Percentiles rank a stretch among this genome's conserved stretches.
Conservation (phyloP, 2,113 vertebrate species). For the Pelvicachromis taeniatus region DNA sequence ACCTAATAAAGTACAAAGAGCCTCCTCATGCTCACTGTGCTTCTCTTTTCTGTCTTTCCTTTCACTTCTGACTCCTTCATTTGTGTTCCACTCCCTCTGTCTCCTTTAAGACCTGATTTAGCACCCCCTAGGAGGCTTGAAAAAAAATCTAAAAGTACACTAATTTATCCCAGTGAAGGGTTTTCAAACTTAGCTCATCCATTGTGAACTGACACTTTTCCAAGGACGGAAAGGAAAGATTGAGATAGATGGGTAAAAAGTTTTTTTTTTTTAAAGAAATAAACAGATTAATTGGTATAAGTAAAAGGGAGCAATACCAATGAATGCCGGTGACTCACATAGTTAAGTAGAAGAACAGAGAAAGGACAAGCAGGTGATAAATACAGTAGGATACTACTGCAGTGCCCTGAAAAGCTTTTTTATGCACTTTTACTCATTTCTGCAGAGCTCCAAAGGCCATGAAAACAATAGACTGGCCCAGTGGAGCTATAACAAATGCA, state of each 20-base stretch:
- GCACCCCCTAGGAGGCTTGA: conserved; percentile 8
- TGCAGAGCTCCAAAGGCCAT: conserved; percentile 12
- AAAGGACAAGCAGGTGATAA: conserved; percentile 45
- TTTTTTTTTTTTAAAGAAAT: neutral
- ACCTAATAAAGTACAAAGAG: conserved; percentile 48
- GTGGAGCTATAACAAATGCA: neutral
- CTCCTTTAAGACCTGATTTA: conserved; percentile 1
- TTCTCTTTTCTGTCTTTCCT: conserved; percentile 10
- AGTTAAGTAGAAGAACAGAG: conserved; percentile 11
- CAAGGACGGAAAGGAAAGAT: neutral
- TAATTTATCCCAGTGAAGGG: conserved; percentile 22
- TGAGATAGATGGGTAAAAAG: neutral
- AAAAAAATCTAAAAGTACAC: conserved; percentile 32
- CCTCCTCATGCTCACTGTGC: conserved; percentile 16
- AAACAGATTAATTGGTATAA: neutral
- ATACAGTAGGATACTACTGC: conserved; percentile 22
- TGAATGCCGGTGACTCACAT: conserved; percentile 15
- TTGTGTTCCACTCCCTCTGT: neutral
- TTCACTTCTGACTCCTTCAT: neutral
- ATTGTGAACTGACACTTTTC: neutral
- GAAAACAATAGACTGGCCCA: conserved; percentile 4
- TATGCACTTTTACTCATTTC: conserved; percentile 16
- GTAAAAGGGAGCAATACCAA: neutral
- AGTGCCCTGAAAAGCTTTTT: conserved; percentile 27
- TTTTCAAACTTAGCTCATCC: conserved; percentile 6